Evolutionary conservation across 2,113 vertebrate genomes (phyloP).

Genomic region (Anhinga anhinga): DNA sequence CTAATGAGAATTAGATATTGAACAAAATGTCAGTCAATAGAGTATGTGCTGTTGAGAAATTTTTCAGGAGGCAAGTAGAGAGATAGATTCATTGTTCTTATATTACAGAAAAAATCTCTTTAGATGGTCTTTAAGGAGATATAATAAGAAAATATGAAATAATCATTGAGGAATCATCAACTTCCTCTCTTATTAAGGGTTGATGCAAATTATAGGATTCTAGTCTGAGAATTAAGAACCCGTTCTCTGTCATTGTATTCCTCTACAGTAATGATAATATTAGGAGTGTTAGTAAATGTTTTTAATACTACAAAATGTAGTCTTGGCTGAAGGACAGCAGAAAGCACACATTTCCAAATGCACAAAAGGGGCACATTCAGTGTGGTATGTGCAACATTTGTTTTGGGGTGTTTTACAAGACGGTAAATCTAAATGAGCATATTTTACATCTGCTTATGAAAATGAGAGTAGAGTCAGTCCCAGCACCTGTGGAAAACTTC

Average conservation of each 20-base stretch:
- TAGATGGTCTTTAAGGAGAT: background rate
- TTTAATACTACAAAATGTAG: background rate
- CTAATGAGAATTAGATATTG: constrained; percentile 17
- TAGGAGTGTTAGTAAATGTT: background rate
- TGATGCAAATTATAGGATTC: background rate
- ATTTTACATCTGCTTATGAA: background rate
- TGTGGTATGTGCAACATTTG: background rate
- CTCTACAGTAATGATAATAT: background rate
- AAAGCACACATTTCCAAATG: background rate
- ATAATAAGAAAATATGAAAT: background rate
- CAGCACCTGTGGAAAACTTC: background rate
- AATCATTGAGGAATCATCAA: background rate
- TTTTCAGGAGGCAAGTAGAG: background rate
- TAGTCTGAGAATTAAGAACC: background rate
- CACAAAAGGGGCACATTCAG: background rate
- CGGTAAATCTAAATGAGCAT: rapidly evolving
- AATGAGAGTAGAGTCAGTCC: background rate
- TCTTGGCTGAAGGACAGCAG: background rate
- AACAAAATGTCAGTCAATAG: constrained; percentile 24
- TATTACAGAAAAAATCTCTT: background rate
- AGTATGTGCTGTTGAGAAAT: background rate
- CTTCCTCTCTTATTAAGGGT: background rate
- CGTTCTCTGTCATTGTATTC: background rate
- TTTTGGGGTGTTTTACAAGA: background rate
- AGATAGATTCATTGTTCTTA: background rate